Conservation (phyloP, 2,113 vertebrate genomes). For the Rissa tridactyla region DNA sequence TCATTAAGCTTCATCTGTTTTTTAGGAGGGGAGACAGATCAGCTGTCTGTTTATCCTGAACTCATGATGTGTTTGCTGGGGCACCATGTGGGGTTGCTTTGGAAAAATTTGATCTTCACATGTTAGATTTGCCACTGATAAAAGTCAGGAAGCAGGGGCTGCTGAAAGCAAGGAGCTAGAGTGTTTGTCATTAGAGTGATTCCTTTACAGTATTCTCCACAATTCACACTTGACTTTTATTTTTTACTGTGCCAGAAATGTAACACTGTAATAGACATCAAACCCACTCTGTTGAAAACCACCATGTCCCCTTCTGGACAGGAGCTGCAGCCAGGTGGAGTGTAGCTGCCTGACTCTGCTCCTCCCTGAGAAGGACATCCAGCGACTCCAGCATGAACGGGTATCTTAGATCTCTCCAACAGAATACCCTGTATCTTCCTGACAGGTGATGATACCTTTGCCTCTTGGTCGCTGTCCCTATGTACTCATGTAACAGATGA, state of each 20-base stretch:
- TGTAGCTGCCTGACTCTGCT: background rate
- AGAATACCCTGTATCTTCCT: background rate
- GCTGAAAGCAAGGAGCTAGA: background rate
- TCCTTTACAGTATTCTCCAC: background rate
- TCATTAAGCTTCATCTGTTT: background rate
- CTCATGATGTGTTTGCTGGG: background rate
- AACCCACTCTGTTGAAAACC: background rate
- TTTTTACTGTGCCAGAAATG: background rate
- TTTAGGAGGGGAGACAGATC: background rate
- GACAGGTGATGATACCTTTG: background rate
- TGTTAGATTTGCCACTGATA: background rate
- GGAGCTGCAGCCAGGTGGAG: background rate
- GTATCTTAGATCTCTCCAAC: background rate
- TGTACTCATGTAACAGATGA: background rate
- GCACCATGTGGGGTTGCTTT: background rate
- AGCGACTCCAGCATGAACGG: background rate
- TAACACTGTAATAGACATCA: background rate
- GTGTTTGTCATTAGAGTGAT: background rate
- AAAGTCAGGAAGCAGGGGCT: background rate
- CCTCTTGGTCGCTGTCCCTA: background rate
- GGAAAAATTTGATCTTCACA: background rate
- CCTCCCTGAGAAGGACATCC: background rate
- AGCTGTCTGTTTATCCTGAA: background rate
- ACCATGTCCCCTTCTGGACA: background rate
- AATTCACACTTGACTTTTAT: background rate